These are phyloP conservation scores for Torymus texanus DNA, from an alignment of 2,888 invertebrate genomes.

Conservation along the genomic window DNA sequence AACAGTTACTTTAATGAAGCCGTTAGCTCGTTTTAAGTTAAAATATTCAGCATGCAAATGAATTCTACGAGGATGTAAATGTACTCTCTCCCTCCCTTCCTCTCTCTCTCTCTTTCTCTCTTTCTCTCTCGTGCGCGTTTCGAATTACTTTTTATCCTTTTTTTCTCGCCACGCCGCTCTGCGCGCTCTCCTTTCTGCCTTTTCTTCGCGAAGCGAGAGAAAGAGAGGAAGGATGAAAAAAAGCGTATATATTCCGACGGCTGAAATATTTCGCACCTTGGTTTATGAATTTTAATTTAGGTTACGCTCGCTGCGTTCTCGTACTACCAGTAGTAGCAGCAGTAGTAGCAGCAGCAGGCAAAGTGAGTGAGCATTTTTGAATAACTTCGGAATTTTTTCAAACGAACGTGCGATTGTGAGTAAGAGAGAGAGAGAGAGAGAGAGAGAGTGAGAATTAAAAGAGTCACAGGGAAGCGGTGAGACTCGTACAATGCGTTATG, in stretches of 20 bases:
- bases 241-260: constrained; percentile 13
- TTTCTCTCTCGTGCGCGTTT: not conserved
- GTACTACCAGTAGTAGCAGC: no score
- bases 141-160: constrained; percentile 33
- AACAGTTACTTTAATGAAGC: constrained; percentile 48
- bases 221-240: not conserved
- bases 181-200: not conserved
- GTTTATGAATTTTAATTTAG: constrained; percentile 52
- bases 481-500: no score
- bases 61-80: constrained; percentile 51
- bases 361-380: constrained; percentile 33
- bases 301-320: not conserved
- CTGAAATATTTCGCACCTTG: constrained; percentile 36
- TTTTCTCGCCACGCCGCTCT: constrained; percentile 41
- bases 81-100: constrained; percentile 12
- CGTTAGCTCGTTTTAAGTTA: constrained; percentile 45
- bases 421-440: no score
- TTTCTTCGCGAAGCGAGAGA: not conserved
- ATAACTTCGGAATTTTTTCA: constrained; percentile 14
- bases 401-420: not conserved
- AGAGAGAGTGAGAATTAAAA: no score
- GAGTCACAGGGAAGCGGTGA: no score
- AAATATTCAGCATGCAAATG: constrained; percentile 53
- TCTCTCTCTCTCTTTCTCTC: not conserved
- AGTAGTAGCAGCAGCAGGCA: not conserved